Evolutionary conservation across 1,140 invertebrate genomes (phyloP).

Genomic region (Brachionus koreanus): DNA sequence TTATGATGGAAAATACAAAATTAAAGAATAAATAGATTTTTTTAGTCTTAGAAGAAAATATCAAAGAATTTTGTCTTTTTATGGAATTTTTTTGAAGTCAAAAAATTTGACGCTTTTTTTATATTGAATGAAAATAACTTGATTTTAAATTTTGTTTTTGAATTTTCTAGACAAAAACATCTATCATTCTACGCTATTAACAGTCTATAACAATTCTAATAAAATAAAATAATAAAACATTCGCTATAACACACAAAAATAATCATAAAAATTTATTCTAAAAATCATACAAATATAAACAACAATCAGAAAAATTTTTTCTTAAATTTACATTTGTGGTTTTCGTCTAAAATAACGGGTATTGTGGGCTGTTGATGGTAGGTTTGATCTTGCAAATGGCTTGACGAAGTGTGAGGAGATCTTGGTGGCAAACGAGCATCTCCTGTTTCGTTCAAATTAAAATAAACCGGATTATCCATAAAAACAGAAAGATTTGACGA

Average conservation of each 20-base stretch:
- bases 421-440: not conserved
- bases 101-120: no score
- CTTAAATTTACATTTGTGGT: not conserved
- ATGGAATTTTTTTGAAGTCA: no score
- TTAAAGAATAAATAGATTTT: no score
- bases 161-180: no score
- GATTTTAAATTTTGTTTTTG: no score
- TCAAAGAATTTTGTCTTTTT: no score
- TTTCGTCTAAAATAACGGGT: not conserved
- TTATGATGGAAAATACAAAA: no score
- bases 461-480: conserved; percentile 12
- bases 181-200: no score
- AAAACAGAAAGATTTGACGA: not conserved
- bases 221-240: not conserved
- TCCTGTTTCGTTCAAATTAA: conserved; percentile 4
- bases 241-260: not conserved
- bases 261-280: conserved; percentile 12
- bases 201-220: no score
- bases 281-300: not conserved
- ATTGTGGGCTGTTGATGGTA: not conserved
- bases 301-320: not conserved
- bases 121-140: no score
- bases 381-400: not conserved
- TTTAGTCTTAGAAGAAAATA: no score
- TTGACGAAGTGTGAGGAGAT: not conserved